A percentile compares a stretch with the other conserved stretches of the same genome.
These are phyloP conservation scores for Onychostruthus taczanowskii DNA, from an alignment of 2,113 vertebrate genomes.

Conservation along the genomic window DNA sequence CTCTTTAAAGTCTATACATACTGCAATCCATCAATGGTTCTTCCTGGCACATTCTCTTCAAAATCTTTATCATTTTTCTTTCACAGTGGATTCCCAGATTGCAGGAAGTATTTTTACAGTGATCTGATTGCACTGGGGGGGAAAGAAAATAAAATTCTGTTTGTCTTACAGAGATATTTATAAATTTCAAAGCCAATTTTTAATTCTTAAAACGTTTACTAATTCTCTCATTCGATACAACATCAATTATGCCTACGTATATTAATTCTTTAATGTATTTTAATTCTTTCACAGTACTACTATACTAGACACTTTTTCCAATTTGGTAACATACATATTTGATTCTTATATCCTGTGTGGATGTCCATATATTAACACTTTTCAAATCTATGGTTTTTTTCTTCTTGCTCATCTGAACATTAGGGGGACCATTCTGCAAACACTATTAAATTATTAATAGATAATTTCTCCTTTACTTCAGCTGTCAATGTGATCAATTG, in stretches of 20 bases:
- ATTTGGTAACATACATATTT: not conserved
- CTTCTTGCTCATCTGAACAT: not conserved
- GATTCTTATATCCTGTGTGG: not conserved
- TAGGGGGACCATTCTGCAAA: not conserved
- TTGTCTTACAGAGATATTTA: not conserved
- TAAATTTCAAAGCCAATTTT: not conserved
- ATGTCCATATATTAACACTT: not conserved
- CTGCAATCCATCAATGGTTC: not conserved
- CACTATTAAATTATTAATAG: not conserved
- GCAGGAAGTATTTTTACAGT: not conserved
- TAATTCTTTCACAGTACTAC: not conserved
- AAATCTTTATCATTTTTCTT: not conserved
- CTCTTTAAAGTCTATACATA: not conserved
- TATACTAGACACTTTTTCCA: not conserved
- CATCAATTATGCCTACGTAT: not conserved
- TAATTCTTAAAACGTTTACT: not conserved
- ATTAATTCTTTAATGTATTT: not conserved
- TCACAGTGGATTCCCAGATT: not conserved
- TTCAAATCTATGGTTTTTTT: not conserved
- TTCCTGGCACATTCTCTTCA: not conserved
- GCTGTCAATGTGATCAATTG: not conserved
- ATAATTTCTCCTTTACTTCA: not conserved
- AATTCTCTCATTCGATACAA: not conserved
- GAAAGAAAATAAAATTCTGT: not conserved
- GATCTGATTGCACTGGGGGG: not conserved